These are phyloP conservation scores for Calliphora vicina DNA, from an alignment of 1,140 invertebrate species.

Conservation along the genomic window DNA sequence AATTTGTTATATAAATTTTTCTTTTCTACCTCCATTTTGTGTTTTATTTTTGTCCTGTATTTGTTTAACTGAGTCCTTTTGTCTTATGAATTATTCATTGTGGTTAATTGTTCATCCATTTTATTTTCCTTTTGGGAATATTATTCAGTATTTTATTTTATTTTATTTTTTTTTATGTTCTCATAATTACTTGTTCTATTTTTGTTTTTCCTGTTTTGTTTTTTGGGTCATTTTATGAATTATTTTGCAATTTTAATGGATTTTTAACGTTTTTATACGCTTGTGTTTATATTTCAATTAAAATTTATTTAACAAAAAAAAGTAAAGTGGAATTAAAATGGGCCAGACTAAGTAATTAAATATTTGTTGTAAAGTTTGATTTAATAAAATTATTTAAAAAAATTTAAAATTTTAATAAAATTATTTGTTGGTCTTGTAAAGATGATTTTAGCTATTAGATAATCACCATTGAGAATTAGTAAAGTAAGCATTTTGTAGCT, in stretches of 20 bases:
- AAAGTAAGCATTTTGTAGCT: no score
- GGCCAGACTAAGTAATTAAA: no score
- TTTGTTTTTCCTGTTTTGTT: not conserved
- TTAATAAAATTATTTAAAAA: no score
- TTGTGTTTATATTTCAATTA: not conserved
- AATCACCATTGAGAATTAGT: no score
- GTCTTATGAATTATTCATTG: conserved; percentile 13
- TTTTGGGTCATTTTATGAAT: conserved; percentile 11
- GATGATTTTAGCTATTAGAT: no score
- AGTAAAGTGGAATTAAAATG: no score
- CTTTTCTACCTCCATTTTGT: not conserved
- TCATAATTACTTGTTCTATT: conserved; percentile 7
- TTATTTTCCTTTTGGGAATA: not conserved
- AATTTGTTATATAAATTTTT: no score
- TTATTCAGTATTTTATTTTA: not conserved
- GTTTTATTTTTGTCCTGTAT: not conserved
- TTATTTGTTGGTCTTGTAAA: no score
- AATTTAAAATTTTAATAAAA: no score
- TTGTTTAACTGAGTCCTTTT: not conserved
- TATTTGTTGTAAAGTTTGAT: no score
- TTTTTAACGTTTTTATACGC: conserved; percentile 8
- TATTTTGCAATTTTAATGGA: not conserved
- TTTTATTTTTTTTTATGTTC: conserved; percentile 6
- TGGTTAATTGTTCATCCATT: conserved; percentile 6
- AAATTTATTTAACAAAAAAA: not conserved